Evolutionary conservation across 2,113 vertebrate species (phyloP), one percentile per base, ranked within the genome.

Genomic region (Theristicus caerulescens): DNA sequence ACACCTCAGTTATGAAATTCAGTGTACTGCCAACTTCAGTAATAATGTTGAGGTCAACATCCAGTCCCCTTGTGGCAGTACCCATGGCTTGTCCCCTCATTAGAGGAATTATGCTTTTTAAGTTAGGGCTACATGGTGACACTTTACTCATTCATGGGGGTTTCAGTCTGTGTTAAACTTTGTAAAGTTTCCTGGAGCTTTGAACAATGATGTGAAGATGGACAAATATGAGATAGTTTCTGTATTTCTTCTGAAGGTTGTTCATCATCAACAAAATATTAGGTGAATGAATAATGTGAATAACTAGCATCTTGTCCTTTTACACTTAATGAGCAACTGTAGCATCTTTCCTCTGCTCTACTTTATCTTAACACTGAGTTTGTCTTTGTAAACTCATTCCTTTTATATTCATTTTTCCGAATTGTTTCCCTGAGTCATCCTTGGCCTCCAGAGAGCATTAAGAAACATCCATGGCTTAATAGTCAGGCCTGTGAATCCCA

Each of bases 61-160:
- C 17, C 13, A 12, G 22, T 46, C 4, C 6, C 8, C 34, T 40
- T 67, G 54, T 66, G 36, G 26, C 26, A 55, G 18, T 61, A 66
- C 57, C 15, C 32, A 5, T 38, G 26, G 16, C 5, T 11, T 55
- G 19, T 70, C 16, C 27, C 9, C 9, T 66, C n/a, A 52, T 47
- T 65, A 89, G 20, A 77, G 38, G 47, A 57, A 86, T 52, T 14
- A n/a, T 40, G 3, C 8, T 69, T 7, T 42, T 38, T 44, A 65
- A 70, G 21, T 24, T 14, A 81, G 34, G 13, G 13, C 7, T 44
- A n/a, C 17, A 19, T 8, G 6, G 20, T n/a, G 49, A 70, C 5
- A 66, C 7, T 44, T 61, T 19, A 6, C 2, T 31, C 14, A 22
- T 4, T 62, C 1, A 2, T 42, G 15, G 16, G 7, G 26, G 2